A percentile compares a stretch with the other conserved stretches of the same genome.
These are phyloP conservation scores for Pangasius mekongensis DNA, from an alignment of 2,797 vertebrate species.

Conservation along the genomic window DNA sequence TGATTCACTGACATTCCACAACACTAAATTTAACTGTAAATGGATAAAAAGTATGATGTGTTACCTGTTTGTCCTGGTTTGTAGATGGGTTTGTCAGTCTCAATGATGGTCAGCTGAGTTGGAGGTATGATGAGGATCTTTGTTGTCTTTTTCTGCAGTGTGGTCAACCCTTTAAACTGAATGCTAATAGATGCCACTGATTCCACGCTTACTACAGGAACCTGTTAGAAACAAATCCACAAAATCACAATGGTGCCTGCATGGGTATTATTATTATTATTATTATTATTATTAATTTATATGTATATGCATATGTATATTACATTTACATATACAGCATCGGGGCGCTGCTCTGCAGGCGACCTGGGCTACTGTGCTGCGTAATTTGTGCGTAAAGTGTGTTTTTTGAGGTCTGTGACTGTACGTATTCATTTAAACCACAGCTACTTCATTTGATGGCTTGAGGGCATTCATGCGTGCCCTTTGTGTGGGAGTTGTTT, in stretches of 20 bases:
- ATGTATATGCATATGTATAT: no score
- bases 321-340: no score
- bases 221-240: constrained; percentile 64
- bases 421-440: no score
- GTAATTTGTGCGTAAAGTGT: no score
- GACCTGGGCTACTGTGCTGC: no score
- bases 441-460: no score
- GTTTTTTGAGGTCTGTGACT: no score
- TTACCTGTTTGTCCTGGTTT: constrained; percentile 82
- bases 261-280: no score
- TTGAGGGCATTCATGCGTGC: no score
- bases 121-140: constrained; percentile 71
- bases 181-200: constrained; percentile 68
- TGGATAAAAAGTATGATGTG: not conserved
- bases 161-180: constrained; percentile 58
- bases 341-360: no score
- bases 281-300: no score
- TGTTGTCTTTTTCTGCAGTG: constrained; percentile 65
- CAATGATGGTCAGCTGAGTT: constrained; percentile 70
- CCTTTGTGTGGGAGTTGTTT: no score
- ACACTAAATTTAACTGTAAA: not conserved
- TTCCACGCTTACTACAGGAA: constrained; percentile 65
- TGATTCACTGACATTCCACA: not conserved
- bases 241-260: not conserved
- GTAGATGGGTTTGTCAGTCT: constrained; percentile 83